phyloP scores from a whole-genome alignment of 2,113 vertebrate genomes.

The Electrona antarctica region DNA sequence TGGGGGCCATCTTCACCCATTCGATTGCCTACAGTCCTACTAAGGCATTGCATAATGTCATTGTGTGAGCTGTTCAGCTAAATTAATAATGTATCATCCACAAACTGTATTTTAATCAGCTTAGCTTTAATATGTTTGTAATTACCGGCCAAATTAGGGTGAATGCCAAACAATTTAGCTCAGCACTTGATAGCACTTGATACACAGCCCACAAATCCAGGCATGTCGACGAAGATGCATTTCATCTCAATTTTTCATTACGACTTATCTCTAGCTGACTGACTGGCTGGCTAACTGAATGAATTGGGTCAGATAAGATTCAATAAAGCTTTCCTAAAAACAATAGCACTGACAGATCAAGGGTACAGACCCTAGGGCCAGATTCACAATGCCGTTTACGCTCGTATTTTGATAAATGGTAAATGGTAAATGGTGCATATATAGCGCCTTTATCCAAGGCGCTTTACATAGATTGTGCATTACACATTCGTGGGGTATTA shows the following conservation, averaged over 20 bases:
- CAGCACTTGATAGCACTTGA: conserved; percentile 27
- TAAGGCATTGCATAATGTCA: conserved; percentile 34
- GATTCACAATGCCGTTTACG: no score
- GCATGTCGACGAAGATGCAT: conserved; percentile 1
- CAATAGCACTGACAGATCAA: neutral
- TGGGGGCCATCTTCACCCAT: conserved; percentile 39
- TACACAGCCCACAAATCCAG: neutral
- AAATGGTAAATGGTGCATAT: no score
- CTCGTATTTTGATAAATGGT: no score
- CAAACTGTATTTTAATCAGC: conserved; percentile 42
- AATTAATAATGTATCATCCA: conserved; percentile 50
- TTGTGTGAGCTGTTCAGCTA: conserved; percentile 30
- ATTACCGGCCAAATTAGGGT: conserved; percentile 37
- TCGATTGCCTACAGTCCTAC: conserved; percentile 44
- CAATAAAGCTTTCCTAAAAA: neutral
- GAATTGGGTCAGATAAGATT: neutral
- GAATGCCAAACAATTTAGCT: conserved; percentile 37
- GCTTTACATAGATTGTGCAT: no score
- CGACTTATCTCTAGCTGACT: neutral
- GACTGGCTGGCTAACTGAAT: neutral
- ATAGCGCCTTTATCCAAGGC: no score
- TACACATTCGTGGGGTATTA: no score
- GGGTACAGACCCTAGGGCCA: no score
- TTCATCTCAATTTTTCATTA: neutral
- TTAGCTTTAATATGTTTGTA: conserved; percentile 44